Evolutionary conservation across 2,113 vertebrate species (phyloP).

Genomic region (Elaphurus davidianus): DNA sequence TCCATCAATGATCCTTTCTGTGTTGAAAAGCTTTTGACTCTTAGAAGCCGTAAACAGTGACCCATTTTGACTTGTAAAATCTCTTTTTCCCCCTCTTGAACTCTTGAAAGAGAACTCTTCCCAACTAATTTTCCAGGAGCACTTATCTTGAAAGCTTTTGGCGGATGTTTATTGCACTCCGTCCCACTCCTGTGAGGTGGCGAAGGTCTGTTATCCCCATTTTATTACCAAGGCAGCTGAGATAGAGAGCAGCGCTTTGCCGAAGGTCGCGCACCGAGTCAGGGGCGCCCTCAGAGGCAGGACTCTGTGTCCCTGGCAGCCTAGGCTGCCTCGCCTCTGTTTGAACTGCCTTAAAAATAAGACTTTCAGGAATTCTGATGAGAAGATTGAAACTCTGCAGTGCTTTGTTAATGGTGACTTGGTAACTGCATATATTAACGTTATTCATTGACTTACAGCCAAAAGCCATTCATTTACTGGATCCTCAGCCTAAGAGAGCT

Average conservation of each 20-base stretch:
- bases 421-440: background rate
- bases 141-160: background rate
- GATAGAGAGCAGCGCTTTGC: background rate
- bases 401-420: background rate
- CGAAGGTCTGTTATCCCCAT: background rate
- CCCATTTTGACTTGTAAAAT: background rate
- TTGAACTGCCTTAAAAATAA: background rate
- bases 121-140: background rate
- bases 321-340: background rate
- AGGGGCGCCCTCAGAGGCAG: background rate
- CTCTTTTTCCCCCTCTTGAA: background rate
- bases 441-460: background rate
- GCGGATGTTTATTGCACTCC: background rate
- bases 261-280: background rate
- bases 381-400: background rate
- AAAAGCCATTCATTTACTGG: background rate
- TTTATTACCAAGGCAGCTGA: conserved; percentile 36
- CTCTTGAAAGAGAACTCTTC: background rate
- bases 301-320: background rate
- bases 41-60: background rate
- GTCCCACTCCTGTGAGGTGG: background rate
- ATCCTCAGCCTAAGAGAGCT: background rate
- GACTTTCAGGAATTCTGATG: background rate
- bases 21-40: background rate
- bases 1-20: background rate